Base-by-base conservation (phyloP, 2,888 invertebrate genomes). In the Hypomecis atomaria region DNA sequence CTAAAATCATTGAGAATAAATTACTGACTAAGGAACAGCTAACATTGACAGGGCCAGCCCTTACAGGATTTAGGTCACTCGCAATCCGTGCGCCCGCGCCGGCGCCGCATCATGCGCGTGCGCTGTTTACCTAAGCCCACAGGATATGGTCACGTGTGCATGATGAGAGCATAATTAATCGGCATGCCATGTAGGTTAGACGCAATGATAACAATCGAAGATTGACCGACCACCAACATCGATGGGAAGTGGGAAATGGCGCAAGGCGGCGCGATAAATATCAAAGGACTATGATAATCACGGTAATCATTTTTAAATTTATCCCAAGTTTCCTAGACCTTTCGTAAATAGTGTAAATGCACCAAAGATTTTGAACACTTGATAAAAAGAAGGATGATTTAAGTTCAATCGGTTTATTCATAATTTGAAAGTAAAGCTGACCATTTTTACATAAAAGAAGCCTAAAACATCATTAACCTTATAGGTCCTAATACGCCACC, bases 81-180 rank as follows among this genome's bases (percentile, higher is more conserved):
- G 74, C 76, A 76, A 72, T 76, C 69, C 74, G 71, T 79, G 84
- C 86, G 89, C 86, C 86, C n/a, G n/a, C n/a, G 89, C 86, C 83
- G 87, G 87, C 88, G 88, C 85, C 85, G 84, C 67, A 69, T 77
- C 74, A 78, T 48, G 83, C 82, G 86, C 87, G 82, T 84, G 81
- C 69, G 73, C 77, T 81, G 82, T 80, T 83, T 79, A 79, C 83
- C 77, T 78, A 81, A 81, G 77, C 76, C 50, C 67, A 67, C 67
- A 74, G 70, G 70, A 76, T 68, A 72, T 70, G 67, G 70, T 69
- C 71, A 69, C 72, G 69, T 73, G 70, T 53, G 59, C 54, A 59
- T 69, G 66, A 65, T 60, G 57, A 59, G 62, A 57, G 67, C 67
- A 71, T 72, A 69, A 61, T 69, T 69, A 71, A 72, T 67, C 53